Conservation (phyloP, 2,113 vertebrate species). For the Micromys minutus region DNA sequence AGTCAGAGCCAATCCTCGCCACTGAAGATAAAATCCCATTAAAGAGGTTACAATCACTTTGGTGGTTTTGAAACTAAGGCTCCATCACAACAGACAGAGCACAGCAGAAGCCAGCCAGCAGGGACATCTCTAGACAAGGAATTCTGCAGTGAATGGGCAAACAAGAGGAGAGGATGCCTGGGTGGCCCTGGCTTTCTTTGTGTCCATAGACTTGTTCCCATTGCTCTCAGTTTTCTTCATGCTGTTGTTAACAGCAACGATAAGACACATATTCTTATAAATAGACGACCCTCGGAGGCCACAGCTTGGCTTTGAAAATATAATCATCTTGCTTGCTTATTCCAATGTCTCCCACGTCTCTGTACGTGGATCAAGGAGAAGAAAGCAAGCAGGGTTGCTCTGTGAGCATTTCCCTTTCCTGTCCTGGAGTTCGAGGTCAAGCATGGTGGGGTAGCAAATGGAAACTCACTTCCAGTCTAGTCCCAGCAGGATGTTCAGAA, state of each 20-base stretch:
- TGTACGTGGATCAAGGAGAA: background rate
- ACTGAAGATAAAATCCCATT: background rate
- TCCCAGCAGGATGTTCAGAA: background rate
- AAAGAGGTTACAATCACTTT: background rate
- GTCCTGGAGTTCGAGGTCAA: background rate
- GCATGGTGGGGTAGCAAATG: background rate
- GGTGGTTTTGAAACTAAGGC: background rate
- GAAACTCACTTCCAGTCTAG: background rate
- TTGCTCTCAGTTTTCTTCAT: constrained; percentile 24
- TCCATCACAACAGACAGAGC: background rate
- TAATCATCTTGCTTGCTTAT: constrained; percentile 9
- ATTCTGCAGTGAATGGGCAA: background rate
- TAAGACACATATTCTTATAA: background rate
- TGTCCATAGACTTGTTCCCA: background rate
- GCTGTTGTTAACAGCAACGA: background rate
- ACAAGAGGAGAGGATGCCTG: background rate
- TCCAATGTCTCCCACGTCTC: background rate
- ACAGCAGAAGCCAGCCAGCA: background rate
- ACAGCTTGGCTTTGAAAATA: constrained; percentile 1
- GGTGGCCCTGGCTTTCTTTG: background rate
- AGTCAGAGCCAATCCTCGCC: background rate
- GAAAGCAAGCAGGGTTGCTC: background rate
- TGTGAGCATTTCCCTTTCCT: background rate
- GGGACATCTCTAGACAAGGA: background rate
- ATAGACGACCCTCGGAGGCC: background rate